Base-by-base conservation (phyloP, 2,888 invertebrate species). In the Melanotus villosus region DNA sequence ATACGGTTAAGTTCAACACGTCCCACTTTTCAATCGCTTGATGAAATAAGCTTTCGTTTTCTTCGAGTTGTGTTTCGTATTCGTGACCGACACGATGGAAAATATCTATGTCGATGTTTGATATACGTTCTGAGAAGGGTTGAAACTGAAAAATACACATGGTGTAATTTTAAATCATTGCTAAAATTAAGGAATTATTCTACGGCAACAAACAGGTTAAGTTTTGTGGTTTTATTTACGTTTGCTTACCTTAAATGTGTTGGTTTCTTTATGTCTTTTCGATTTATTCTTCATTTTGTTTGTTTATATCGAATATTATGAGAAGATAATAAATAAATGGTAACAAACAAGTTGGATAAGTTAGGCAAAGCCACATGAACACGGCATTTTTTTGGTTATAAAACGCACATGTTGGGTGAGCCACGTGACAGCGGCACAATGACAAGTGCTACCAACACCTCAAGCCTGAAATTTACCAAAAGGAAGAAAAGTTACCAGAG, bases 21-120 rank as follows among this genome's bases (percentile, higher is more conserved):
- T 90, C 90, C 97, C 97, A 98, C 87, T 97, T 97, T 72, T 91
- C 90, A 18, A 97, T 83, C 0, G 94, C 90, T 82, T 95, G 90
- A 77, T 91, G 88, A 82, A 98, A 97, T 81, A 91, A 92, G 0
- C 96, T 94, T 79, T 91, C 91, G 57, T 88, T 86, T 59, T 91
- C 91, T 75, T 91, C 92, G 5, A 90, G 87, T 73, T 90, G 88
- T 63, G 85, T 80, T 77, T 93, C 90, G 82, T 95, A 91, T 73
- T 89, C 89, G 83, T 95, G 94, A 23, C 90, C 90, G 56, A 97
- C 91, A 78, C 92, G 92, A 81, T 96, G 96, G 36, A 96, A 90
- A 1, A 97, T 93, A 84, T 96, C 92, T 80, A 97, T 90, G 81
- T 96, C 94, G 66, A 98, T 93, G 74, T 92, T 90, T 76, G 92